A percentile compares a stretch with the other conserved stretches of the same genome.
Evolutionary conservation across 1,140 invertebrate species (phyloP).

Genomic region (Zaprionus camerounensis): DNA sequence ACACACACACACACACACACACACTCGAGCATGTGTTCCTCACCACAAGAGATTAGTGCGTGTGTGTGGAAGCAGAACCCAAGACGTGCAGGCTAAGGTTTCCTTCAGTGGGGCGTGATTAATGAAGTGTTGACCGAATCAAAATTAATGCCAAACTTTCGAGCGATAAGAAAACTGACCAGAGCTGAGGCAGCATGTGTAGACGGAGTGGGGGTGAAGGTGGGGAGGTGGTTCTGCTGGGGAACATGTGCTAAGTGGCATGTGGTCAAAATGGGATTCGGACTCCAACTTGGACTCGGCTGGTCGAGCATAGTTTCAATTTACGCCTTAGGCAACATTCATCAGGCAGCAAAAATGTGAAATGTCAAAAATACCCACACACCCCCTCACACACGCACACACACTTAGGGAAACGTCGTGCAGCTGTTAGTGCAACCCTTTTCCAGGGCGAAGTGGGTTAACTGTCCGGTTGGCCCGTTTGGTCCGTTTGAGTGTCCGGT

Average conservation of each 20-base stretch:
- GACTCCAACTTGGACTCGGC: slow-evolving; percentile 37
- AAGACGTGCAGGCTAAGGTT: slow-evolving; percentile 15
- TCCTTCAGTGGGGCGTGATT: slow-evolving; percentile 58
- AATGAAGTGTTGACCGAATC: slow-evolving; percentile 80
- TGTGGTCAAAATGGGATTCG: slow-evolving; percentile 63
- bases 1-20: slow-evolving; percentile 18
- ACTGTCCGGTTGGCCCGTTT: slow-evolving; percentile 58
- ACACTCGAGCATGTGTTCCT: slow-evolving; percentile 55
- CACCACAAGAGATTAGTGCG: slow-evolving; percentile 61
- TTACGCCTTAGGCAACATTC: slow-evolving; percentile 79
- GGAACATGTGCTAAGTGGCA: slow-evolving; percentile 76
- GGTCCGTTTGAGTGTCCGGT: slow-evolving; percentile 61
- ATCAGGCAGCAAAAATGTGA: slow-evolving; percentile 65
- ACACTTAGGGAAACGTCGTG: neutral
- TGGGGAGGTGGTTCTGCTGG: slow-evolving; percentile 11
- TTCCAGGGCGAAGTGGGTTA: slow-evolving; percentile 75
- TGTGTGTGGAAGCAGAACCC: slow-evolving; percentile 26
- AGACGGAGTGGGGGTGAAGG: neutral
- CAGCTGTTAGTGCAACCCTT: slow-evolving; percentile 78
- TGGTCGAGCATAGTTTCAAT: slow-evolving; percentile 78
- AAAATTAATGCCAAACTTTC: slow-evolving; percentile 74
- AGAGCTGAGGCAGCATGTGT: slow-evolving; percentile 50
- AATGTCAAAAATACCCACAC: slow-evolving; percentile 70
- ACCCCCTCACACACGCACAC: slow-evolving; percentile 8
- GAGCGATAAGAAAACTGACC: slow-evolving; percentile 63